Percentiles rank a stretch among this genome's conserved stretches.
Evolutionary conservation across 2,113 vertebrate species (phyloP).

Genomic region (Isichthys henryi): DNA sequence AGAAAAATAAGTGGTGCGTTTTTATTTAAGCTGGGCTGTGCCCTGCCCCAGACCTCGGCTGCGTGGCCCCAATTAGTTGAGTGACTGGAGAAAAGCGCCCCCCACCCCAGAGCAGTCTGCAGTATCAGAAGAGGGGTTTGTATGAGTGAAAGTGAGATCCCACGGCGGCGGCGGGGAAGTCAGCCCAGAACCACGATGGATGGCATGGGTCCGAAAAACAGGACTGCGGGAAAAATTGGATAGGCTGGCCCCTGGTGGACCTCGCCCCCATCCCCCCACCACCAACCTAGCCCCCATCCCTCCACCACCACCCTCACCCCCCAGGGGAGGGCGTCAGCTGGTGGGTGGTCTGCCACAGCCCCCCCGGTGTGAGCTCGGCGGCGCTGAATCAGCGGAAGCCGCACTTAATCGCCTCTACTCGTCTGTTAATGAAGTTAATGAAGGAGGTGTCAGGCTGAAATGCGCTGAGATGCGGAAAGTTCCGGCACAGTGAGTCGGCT

Average conservation of each 20-base stretch:
- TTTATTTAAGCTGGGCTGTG: neutral
- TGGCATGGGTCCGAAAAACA: neutral
- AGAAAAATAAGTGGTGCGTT: neutral
- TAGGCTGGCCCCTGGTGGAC: neutral
- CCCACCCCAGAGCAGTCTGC: neutral
- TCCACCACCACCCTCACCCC: neutral
- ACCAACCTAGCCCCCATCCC: neutral
- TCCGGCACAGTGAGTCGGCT: slow-evolving; percentile 66
- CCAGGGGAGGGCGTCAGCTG: slow-evolving; percentile 40
- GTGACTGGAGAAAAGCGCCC: neutral
- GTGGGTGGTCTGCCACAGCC: slow-evolving; percentile 40
- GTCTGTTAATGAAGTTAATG: slow-evolving; percentile 80
- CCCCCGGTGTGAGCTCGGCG: slow-evolving; percentile 47
- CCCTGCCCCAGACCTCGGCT: neutral
- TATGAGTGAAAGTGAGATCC: neutral
- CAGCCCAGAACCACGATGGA: neutral
- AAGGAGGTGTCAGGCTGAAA: slow-evolving; percentile 69
- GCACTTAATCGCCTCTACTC: slow-evolving; percentile 68
- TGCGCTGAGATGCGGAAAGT: slow-evolving; percentile 73
- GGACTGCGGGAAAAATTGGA: neutral
- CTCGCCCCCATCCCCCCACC: neutral
- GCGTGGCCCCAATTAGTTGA: neutral
- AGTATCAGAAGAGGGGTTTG: neutral
- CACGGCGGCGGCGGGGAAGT: neutral
- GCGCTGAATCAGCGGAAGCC: slow-evolving; percentile 72